Conservation (phyloP, 2,888 invertebrate species). For the Rotaria sp. region DNA sequence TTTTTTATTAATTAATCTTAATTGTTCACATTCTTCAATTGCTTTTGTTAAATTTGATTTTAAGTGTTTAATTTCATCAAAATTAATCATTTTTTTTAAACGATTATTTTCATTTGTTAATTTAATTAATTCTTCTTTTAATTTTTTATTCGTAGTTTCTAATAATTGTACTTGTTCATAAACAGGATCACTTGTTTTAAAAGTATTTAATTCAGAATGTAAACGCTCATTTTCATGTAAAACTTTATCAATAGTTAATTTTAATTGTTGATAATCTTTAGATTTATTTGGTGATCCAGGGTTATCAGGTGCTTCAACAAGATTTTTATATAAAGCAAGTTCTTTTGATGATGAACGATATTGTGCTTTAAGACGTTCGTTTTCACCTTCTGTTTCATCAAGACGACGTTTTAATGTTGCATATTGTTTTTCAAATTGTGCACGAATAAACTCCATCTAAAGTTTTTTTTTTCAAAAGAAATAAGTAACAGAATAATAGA, state of each 20-base stretch:
- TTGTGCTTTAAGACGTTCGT: neutral
- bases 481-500: neutral
- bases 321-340: neutral
- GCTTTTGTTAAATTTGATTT: neutral
- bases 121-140: neutral
- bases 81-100: neutral
- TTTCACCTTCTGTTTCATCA: neutral
- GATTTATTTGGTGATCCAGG: neutral
- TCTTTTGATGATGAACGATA: neutral
- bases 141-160: neutral
- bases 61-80: neutral
- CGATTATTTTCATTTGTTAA: neutral
- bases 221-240: neutral
- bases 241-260: neutral
- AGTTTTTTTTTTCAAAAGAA: neutral
- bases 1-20: neutral
- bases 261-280: slow-evolving; percentile 23
- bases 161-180: slow-evolving; percentile 29
- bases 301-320: neutral
- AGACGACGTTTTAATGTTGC: neutral
- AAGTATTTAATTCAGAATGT: neutral
- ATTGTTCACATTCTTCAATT: neutral
- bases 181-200: slow-evolving; percentile 29
- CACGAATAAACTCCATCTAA: neutral
- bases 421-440: neutral